phyloP scores from a whole-genome alignment of 2,113 vertebrate species.

The Serilophus lunatus region DNA sequence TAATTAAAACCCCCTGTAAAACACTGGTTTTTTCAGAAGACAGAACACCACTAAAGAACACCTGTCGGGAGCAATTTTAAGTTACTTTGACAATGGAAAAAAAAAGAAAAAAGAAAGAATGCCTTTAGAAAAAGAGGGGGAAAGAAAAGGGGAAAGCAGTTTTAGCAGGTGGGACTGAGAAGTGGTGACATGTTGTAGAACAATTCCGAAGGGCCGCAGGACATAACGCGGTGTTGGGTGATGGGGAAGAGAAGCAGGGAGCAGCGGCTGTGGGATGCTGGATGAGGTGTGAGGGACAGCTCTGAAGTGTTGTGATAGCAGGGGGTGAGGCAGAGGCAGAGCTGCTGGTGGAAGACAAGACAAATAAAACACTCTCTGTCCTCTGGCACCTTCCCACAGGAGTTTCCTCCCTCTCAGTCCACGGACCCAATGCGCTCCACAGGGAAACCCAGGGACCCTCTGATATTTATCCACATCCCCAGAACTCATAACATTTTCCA shows the following conservation, averaged over 20 bases:
- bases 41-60: neutral
- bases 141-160: neutral
- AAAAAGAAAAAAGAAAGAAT: neutral
- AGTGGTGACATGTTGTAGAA: slow-evolving; percentile 55
- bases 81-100: neutral
- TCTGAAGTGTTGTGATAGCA: slow-evolving; percentile 9
- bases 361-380: neutral
- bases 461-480: neutral
- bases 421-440: neutral
- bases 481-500: neutral
- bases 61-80: neutral
- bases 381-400: neutral
- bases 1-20: neutral
- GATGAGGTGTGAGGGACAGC: slow-evolving; percentile 24
- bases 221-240: slow-evolving; percentile 21
- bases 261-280: neutral
- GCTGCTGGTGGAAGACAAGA: neutral
- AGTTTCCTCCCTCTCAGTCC: neutral
- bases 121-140: neutral
- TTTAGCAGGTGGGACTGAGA: slow-evolving; percentile 53
- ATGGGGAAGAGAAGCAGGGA: slow-evolving; percentile 8
- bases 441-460: neutral
- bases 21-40: neutral
- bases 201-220: neutral
- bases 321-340: slow-evolving; percentile 28